Conservation (phyloP, 2,888 invertebrate genomes). For the Oscheius sp. region DNA sequence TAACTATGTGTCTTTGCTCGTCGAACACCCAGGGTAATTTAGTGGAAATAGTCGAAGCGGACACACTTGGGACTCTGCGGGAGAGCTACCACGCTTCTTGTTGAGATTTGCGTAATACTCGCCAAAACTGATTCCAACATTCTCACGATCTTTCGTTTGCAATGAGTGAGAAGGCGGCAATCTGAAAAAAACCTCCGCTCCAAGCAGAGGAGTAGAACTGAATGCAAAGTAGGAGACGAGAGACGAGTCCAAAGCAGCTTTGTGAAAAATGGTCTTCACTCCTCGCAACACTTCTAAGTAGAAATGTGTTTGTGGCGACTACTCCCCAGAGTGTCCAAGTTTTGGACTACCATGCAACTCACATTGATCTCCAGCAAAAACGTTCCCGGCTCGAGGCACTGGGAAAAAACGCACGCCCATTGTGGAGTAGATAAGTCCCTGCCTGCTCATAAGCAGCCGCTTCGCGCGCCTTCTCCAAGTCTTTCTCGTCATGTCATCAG, state of each 20-base stretch:
- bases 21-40: slow-evolving; percentile 29
- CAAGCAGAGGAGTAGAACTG: slow-evolving; percentile 4
- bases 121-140: not conserved
- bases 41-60: slow-evolving; percentile 26
- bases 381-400: slow-evolving; percentile 13
- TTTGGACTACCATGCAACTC: slow-evolving; percentile 23
- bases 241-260: not conserved
- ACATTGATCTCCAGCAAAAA: slow-evolving; percentile 30
- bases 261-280: not conserved
- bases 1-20: slow-evolving; percentile 29
- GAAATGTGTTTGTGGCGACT: slow-evolving; percentile 14
- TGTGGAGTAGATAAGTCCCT: slow-evolving; percentile 31
- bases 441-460: slow-evolving; percentile 28
- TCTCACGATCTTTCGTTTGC: not conserved
- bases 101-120: not conserved
- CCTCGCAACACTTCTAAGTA: slow-evolving; percentile 13
- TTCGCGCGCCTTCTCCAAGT: slow-evolving; percentile 18
- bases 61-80: slow-evolving; percentile 20
- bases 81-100: slow-evolving; percentile 2
- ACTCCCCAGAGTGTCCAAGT: slow-evolving; percentile 28
- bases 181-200: not conserved
- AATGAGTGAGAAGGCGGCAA: not conserved
- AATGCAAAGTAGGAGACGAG: slow-evolving; percentile 13
- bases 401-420: slow-evolving; percentile 29
- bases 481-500: not conserved